Evolutionary conservation across 1,140 invertebrate genomes (phyloP), one percentile per base, ranked within the genome.

Genomic region (Drosophila athabasca): DNA sequence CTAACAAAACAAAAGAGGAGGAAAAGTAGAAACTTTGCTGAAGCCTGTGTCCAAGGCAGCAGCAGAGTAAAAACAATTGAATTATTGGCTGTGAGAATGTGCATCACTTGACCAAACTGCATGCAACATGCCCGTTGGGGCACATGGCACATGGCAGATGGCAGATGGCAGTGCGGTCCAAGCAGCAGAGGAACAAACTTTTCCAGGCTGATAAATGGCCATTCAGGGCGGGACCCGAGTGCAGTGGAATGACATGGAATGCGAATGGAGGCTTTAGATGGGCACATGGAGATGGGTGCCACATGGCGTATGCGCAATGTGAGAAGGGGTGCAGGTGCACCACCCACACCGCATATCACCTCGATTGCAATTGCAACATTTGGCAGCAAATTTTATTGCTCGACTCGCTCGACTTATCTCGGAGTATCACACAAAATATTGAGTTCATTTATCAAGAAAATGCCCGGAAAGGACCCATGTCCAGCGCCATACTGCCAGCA

Each of bases 281-380:
- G 13, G 13, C 31, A 19, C 17, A 19, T 19, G 17, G 17, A 1
- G 17, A 19, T 31, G 72, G 43, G 39, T 52, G 51, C 26, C 58
- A 73, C 68, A 58, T 13, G 68, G 58, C 76, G 76, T 79, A 79
- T 79, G 68, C 76, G 76, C 76, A 79, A 73, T 68, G 58, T 54
- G 60, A 49, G 49, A 39, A 26, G 58, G 39, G n/a, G 48, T 29
- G 13, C 2, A 26, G 5, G n/a, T 15, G n/a, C 41, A 8, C 13
- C 6, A 29, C 19, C 31, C 49, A 46, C 17, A 22, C 51, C 8
- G 8, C 8, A 41, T 13, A n/a, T 13, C 7, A 45, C 8, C 35
- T 41, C 13, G 13, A 26, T 31, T 46, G 65, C 70, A 74, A 75
- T 66, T 57, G 62, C 76, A 64, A 79, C 58, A 79, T 80, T 80